Conservation (phyloP, 2,797 vertebrate species). For the Anguilla pacifica region DNA sequence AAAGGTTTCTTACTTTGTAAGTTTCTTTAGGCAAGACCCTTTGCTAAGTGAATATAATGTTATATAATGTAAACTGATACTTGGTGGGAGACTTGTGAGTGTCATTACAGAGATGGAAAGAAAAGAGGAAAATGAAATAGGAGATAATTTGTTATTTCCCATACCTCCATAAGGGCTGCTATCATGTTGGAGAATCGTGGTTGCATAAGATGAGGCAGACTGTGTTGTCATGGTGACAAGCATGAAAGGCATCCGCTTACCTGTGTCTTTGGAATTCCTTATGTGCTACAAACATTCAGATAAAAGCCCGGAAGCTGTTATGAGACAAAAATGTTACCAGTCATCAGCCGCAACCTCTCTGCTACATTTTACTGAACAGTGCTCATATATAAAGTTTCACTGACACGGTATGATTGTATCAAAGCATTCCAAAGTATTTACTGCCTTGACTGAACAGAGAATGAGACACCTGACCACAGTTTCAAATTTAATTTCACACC, state of each 20-base stretch:
- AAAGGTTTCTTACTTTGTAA: neutral
- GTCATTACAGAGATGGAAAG: neutral
- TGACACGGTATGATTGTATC: neutral
- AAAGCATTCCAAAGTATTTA: neutral
- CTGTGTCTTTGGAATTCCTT: constrained; percentile 51
- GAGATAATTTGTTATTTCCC: constrained; percentile 1
- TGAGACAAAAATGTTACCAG: neutral
- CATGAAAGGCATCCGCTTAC: constrained; percentile 33
- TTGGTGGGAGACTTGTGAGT: constrained; percentile 13
- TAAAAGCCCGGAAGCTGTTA: neutral
- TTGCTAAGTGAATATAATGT: neutral
- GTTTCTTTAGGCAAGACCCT: neutral
- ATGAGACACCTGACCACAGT: neutral
- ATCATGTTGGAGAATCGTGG: neutral
- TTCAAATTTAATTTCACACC: neutral
- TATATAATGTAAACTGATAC: neutral
- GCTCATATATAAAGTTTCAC: neutral
- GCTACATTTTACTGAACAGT: neutral
- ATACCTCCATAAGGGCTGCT: constrained; percentile 20
- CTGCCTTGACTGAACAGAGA: neutral
- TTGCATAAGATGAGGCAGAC: constrained; percentile 33
- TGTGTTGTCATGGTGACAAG: constrained; percentile 44
- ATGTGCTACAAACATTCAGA: constrained; percentile 29
- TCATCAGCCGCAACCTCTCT: neutral
- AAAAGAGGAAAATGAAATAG: neutral